Conservation (phyloP, 2,888 invertebrate species). For the Lordiphosa andalusiaca region DNA sequence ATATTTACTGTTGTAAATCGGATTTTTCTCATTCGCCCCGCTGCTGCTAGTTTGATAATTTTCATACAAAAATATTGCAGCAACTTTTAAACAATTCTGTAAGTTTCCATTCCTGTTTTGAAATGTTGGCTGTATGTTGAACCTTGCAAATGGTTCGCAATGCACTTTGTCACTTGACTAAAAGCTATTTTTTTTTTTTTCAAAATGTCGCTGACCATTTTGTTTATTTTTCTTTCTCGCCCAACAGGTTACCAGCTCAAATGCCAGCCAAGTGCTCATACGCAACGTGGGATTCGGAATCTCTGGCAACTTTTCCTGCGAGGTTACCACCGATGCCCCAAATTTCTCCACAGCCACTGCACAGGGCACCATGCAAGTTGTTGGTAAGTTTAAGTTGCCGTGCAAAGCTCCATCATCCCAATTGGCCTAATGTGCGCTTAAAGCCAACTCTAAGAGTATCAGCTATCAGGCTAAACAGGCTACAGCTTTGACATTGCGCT, state of each 20-base stretch:
- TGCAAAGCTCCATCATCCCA: slow-evolving; percentile 22
- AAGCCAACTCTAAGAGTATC: slow-evolving; percentile 27
- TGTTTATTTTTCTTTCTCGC: slow-evolving; percentile 11
- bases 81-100: no score
- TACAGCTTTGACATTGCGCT: slow-evolving; percentile 27
- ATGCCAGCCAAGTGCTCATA: slow-evolving; percentile 87
- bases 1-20: no score
- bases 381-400: slow-evolving; percentile 83
- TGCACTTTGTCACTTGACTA: no score
- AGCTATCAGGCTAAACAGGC: slow-evolving; percentile 21
- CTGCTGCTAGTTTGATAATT: no score
- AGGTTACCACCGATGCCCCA: slow-evolving; percentile 88
- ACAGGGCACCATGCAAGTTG: slow-evolving; percentile 85
- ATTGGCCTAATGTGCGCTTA: slow-evolving; percentile 38
- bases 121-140: no score
- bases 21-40: no score
- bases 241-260: slow-evolving; percentile 85
- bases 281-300: slow-evolving; percentile 86
- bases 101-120: no score
- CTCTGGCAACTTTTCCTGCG: slow-evolving; percentile 89
- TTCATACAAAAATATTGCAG: no score
- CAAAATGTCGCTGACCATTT: background rate
- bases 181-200: background rate
- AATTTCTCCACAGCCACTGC: slow-evolving; percentile 86
- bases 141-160: no score